A percentile compares a stretch with the other conserved stretches of the same genome.
These are phyloP conservation scores for Drosophila testacea DNA, from an alignment of 2,888 invertebrate species.

Conservation along the genomic window DNA sequence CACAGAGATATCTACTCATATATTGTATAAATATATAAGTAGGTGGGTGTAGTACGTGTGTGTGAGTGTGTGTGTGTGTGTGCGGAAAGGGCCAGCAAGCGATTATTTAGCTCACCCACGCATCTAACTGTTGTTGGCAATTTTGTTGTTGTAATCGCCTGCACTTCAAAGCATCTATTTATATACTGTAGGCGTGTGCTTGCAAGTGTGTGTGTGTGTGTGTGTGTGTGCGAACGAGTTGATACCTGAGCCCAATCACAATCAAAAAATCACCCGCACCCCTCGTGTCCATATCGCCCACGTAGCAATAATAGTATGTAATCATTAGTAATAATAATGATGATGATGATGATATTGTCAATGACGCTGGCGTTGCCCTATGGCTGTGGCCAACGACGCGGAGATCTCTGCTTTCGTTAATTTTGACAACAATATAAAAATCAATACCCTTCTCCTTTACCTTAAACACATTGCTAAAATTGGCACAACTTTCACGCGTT, in stretches of 20 bases:
- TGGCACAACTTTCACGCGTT: conserved; percentile 45
- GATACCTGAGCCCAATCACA: conserved; percentile 63
- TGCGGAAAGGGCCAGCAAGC: conserved; percentile 31
- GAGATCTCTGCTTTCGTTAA: conserved; percentile 42
- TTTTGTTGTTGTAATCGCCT: conserved; percentile 46
- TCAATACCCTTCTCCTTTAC: conserved; percentile 61
- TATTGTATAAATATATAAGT: conserved; percentile 2
- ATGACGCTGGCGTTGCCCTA: conserved; percentile 43
- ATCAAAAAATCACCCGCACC: conserved; percentile 51
- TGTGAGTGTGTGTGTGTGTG: conserved; percentile 13
- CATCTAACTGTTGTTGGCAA: conserved; percentile 44
- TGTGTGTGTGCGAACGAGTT: conserved; percentile 38
- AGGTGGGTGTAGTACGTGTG: background rate
- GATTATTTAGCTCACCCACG: conserved; percentile 63
- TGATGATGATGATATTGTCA: conserved; percentile 34
- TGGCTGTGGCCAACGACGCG: conserved; percentile 14
- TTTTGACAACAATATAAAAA: conserved; percentile 54
- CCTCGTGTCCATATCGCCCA: conserved; percentile 44
- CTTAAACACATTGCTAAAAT: conserved; percentile 61
- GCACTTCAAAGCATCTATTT: conserved; percentile 74
- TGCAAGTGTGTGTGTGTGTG: conserved; percentile 6
- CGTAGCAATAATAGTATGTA: conserved; percentile 62
- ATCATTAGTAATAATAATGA: conserved; percentile 55
- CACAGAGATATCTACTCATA: conserved; percentile 15
- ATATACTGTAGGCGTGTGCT: conserved; percentile 35